These are phyloP conservation scores for Corynorhinus townsendii DNA, from an alignment of 2,113 vertebrate genomes.

Conservation along the genomic window DNA sequence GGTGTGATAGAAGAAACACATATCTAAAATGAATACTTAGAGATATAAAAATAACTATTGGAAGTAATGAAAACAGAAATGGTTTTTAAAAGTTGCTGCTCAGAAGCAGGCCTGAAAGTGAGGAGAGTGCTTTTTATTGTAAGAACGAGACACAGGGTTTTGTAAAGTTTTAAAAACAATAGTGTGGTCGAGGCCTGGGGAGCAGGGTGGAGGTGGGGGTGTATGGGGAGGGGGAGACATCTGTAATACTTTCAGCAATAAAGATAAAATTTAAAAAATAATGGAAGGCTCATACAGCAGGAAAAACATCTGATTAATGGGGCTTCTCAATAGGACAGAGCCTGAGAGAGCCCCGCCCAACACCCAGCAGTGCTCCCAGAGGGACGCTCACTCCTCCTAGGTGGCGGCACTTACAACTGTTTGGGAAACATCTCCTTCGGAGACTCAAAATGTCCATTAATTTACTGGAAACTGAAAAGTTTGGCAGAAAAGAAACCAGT, in stretches of 20 bases:
- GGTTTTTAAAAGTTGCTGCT: neutral
- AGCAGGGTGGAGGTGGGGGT: too few species aligned
- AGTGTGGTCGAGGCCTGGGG: too few species aligned
- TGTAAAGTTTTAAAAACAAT: neutral
- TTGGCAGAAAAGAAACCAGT: neutral
- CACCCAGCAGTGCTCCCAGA: neutral
- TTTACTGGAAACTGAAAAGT: neutral
- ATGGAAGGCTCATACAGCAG: too few species aligned
- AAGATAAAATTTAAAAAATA: too few species aligned
- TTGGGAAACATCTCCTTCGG: neutral
- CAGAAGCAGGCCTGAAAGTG: neutral
- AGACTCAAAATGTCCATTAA: neutral
- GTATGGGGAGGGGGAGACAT: too few species aligned
- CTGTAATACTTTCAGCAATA: too few species aligned
- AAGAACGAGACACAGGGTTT: neutral
- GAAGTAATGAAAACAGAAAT: neutral
- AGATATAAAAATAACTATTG: neutral
- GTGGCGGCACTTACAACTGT: neutral
- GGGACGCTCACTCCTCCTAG: neutral
- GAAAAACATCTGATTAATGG: neutral
- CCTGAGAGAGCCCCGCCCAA: rapidly evolving
- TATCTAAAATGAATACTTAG: neutral
- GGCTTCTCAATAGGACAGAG: neutral
- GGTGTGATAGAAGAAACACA: neutral
- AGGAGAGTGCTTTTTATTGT: neutral